Conservation (phyloP, 2,113 vertebrate species). For the Istiophorus platypterus region DNA sequence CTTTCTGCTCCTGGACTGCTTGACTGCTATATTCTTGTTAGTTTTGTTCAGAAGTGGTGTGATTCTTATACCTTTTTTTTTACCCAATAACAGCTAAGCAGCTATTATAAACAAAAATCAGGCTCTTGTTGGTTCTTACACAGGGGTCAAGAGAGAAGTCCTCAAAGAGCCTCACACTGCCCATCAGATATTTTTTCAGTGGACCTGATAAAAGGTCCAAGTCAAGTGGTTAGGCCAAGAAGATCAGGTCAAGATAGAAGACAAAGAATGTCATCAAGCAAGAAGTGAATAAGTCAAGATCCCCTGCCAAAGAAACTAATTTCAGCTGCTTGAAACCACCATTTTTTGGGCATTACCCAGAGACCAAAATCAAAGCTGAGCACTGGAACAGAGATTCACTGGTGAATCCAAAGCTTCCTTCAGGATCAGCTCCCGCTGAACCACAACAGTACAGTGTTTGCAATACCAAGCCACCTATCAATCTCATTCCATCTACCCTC, state of each 20-base stretch:
- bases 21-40: no score
- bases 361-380: not conserved
- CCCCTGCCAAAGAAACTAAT: not conserved
- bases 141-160: no score
- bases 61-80: no score
- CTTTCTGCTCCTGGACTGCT: not conserved
- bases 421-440: not conserved
- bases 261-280: not conserved
- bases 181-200: not conserved
- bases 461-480: not conserved
- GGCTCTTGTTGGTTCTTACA: no score
- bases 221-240: not conserved
- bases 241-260: not conserved
- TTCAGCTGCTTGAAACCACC: not conserved
- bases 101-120: no score
- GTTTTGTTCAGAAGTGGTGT: no score
- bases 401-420: not conserved
- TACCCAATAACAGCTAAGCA: not conserved
- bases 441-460: not conserved
- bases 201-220: not conserved
- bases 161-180: not conserved
- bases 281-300: not conserved
- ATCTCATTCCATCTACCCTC: not conserved
- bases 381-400: not conserved
- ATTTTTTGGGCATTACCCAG: not conserved